Conservation (phyloP, 2,113 vertebrate genomes). For the Archocentrus centrarchus region DNA sequence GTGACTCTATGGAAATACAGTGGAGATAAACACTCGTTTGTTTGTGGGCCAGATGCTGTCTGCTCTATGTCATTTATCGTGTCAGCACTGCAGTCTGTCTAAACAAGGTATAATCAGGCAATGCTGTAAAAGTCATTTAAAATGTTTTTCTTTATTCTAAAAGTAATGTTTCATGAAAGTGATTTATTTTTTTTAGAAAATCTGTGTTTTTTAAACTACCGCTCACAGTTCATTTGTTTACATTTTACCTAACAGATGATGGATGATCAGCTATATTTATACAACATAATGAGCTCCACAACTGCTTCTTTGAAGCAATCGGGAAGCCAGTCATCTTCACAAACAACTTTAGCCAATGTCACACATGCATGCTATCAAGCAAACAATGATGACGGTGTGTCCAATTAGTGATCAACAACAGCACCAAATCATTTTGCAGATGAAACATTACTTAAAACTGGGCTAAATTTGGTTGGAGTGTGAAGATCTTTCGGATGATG, state of each 20-base stretch:
- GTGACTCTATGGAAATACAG: conserved; percentile 40
- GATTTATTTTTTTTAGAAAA: not conserved
- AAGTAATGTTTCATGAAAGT: not conserved
- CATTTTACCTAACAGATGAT: not conserved
- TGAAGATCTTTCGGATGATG: not conserved
- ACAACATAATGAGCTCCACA: not conserved
- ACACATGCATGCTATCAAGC: not conserved
- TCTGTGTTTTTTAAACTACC: not conserved
- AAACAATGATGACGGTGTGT: not conserved
- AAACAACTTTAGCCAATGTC: not conserved
- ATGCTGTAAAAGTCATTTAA: not conserved
- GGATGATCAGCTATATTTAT: not conserved
- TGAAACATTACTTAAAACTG: not conserved
- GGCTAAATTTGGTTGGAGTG: too few species aligned
- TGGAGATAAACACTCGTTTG: conserved; percentile 28
- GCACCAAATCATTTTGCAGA: not conserved
- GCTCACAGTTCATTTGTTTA: not conserved
- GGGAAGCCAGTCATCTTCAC: not conserved
- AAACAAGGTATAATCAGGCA: not conserved
- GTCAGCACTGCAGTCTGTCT: not conserved
- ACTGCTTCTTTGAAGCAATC: not conserved
- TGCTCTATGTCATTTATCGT: not conserved
- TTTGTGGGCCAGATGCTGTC: conserved; percentile 57
- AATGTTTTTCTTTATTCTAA: not conserved
- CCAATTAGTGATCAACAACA: not conserved